Evolutionary conservation across 2,888 invertebrate genomes (phyloP), one percentile per base, ranked within the genome.

Genomic region (Aethes cnicana): DNA sequence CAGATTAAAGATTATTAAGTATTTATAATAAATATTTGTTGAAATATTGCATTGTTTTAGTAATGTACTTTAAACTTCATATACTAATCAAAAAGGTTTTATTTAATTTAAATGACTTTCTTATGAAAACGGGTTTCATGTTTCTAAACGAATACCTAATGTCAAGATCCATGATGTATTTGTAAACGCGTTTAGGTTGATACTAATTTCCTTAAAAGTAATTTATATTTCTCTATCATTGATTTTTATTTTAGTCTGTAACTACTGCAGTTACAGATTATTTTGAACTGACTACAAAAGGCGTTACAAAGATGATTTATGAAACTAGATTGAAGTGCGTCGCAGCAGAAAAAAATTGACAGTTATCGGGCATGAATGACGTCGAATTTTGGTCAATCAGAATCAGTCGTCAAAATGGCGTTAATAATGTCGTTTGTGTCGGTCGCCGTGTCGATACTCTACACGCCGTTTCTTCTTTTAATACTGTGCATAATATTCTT

Each of bases 391-490:
- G 72, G 66, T 79, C 74, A 74, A n/a, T n/a, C n/a, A n/a, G n/a
- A 23, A 69, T 79, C 84, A 87, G 88, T 87, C 78, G 75, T 75
- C 77, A 92, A 91, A 88, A 93, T 93, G 93, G 92, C 92, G 91
- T 87, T 91, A 69, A 64, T 92, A 61, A 90, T 88, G 89, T 80
- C 92, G 81, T 88, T 92, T 54, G 85, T 93, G 77, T 93, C 93
- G 58, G 90, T 94, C 41, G 90, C 92, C 53, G 88, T 92, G 72
- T 94, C 94, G 37, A 88, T 95, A 73, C 85, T 95, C 68, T 91
- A 94, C 76, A 94, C 94, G 67, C 95, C 95, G 77, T 93, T 95
- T 83, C 90, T 95, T 72, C 92, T 94, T 90, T 92, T 95, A 83
- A 91, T 95, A 75, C 88, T 94, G 75, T 94, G 93, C 71, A 93